These are phyloP conservation scores for Glaucidium brasilianum DNA, from an alignment of 2,113 vertebrate genomes.

Conservation along the genomic window DNA sequence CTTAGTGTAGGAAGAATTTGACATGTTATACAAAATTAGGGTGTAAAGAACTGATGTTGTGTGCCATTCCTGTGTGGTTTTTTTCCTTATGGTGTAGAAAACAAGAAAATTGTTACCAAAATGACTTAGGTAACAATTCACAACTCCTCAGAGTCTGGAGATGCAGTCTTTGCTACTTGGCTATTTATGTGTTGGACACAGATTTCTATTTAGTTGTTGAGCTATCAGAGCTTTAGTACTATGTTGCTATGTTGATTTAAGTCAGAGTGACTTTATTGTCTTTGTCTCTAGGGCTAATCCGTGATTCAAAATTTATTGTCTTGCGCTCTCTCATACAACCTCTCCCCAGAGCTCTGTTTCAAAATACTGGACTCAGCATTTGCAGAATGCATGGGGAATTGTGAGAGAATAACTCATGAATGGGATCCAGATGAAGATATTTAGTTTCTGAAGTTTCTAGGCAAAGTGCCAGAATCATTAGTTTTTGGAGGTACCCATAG, in stretches of 20 bases:
- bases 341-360: background rate
- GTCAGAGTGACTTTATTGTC: background rate
- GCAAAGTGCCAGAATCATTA: constrained; percentile 1
- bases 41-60: background rate
- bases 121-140: background rate
- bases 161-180: background rate
- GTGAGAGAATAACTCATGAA: background rate
- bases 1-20: background rate
- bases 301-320: background rate
- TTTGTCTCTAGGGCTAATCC: background rate
- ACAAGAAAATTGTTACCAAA: background rate
- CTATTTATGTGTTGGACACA: background rate
- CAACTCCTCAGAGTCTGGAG: background rate
- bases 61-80: background rate
- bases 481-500: background rate
- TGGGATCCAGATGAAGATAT: background rate
- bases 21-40: background rate
- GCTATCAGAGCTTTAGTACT: background rate
- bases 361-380: background rate
- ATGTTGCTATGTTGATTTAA: background rate
- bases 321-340: background rate
- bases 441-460: background rate
- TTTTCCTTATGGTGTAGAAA: background rate
- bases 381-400: background rate
- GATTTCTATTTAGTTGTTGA: background rate